Evolutionary conservation across 2,888 invertebrate species (phyloP).

Genomic region (Heliconius ethilla): DNA sequence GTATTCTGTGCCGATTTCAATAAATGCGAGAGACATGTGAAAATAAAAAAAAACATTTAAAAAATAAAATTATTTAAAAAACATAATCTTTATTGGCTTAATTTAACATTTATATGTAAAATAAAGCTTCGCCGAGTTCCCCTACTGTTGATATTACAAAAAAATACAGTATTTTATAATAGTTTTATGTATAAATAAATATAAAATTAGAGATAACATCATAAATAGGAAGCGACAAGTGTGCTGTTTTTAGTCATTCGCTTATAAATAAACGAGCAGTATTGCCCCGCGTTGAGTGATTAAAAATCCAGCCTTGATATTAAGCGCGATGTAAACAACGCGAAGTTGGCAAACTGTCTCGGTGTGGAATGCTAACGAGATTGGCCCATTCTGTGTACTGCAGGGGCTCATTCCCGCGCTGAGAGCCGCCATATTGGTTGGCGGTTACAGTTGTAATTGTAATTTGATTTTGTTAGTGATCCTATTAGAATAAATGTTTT

Average conservation of each 20-base stretch:
- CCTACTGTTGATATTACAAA: neutral
- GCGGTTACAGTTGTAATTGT: conserved; percentile 50
- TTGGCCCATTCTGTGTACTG: conserved; percentile 56
- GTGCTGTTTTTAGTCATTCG: conserved; percentile 6
- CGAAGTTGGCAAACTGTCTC: conserved; percentile 58
- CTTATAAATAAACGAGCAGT: conserved; percentile 33
- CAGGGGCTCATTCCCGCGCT: conserved; percentile 56
- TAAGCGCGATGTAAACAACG: conserved; percentile 51
- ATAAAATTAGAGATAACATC: neutral
- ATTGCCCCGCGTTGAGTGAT: conserved; percentile 38
- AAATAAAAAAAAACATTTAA: no score
- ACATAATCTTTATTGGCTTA: no score
- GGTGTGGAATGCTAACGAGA: conserved; percentile 64
- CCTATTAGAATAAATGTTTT: conserved; percentile 5
- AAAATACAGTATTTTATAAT: neutral
- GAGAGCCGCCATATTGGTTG: conserved; percentile 51
- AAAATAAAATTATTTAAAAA: no score
- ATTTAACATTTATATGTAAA: no score
- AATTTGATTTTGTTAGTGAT: conserved; percentile 21
- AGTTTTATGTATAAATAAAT: neutral
- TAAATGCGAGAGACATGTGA: no score
- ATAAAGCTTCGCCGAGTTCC: neutral
- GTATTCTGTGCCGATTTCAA: no score
- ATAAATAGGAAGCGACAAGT: conserved; percentile 20
- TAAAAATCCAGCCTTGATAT: conserved; percentile 53